Conservation (phyloP, 92 coral and sea anemone species). For the Zoanthus sansibaricus region DNA sequence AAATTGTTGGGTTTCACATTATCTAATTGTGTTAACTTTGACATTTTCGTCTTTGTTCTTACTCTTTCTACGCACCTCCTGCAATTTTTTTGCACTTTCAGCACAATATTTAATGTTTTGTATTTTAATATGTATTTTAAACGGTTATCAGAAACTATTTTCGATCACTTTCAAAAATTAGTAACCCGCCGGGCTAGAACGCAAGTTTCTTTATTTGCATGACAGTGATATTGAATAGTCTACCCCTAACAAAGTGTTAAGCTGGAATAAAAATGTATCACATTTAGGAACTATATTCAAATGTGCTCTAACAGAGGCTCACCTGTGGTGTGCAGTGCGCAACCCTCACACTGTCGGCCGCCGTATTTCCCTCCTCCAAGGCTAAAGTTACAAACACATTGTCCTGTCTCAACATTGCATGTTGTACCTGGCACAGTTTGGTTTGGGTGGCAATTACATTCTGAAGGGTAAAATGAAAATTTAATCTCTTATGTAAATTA, state of each 20-base stretch:
- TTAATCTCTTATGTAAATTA: not conserved
- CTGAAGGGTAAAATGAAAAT: slow-evolving; percentile 49
- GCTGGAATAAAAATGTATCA: not conserved
- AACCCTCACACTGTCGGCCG: slow-evolving; percentile 86
- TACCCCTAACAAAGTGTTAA: not conserved
- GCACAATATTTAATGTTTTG: too few species aligned
- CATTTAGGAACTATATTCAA: not conserved
- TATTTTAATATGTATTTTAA: too few species aligned
- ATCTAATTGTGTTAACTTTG: too few species aligned
- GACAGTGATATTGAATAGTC: too few species aligned
- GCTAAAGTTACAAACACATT: slow-evolving; percentile 83
- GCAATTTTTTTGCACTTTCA: too few species aligned
- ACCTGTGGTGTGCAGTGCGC: slow-evolving; percentile 87
- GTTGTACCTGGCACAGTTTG: slow-evolving; percentile 76
- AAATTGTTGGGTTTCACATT: not conserved
- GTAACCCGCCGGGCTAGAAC: too few species aligned
- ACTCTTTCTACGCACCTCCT: too few species aligned
- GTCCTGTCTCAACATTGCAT: slow-evolving; percentile 81
- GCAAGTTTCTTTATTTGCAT: too few species aligned
- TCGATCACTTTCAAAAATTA: too few species aligned
- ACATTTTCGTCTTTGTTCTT: too few species aligned
- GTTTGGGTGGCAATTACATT: slow-evolving; percentile 80
- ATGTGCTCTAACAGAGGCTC: slow-evolving; percentile 36
- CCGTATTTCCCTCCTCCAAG: slow-evolving; percentile 84
- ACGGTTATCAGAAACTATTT: too few species aligned